Percentiles rank a stretch among this genome's conserved stretches.
Conservation (phyloP, 2,113 vertebrate species). For the Chunga burmeisteri region DNA sequence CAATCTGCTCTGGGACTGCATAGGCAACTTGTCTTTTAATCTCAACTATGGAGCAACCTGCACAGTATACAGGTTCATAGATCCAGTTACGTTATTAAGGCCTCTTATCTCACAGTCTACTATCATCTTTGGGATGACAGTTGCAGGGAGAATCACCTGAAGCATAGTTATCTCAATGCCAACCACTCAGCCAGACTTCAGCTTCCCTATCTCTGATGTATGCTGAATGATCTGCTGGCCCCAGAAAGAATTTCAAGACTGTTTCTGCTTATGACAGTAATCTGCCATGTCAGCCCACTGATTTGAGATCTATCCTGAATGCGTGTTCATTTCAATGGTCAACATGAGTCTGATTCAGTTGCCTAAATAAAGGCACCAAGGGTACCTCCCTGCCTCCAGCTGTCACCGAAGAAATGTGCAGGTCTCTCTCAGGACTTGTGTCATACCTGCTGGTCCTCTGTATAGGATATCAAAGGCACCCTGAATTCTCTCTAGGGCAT, state of each 20-base stretch:
- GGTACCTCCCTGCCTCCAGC: neutral
- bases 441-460: neutral
- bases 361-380: neutral
- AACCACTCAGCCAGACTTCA: neutral
- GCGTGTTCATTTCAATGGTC: neutral
- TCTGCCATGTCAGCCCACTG: neutral
- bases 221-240: neutral
- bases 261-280: neutral
- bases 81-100: neutral
- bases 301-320: neutral
- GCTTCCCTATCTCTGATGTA: neutral
- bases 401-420: neutral
- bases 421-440: neutral
- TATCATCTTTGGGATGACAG: neutral
- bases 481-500: neutral
- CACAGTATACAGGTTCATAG: neutral
- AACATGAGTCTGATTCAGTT: neutral
- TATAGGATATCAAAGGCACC: neutral
- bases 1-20: neutral
- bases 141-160: neutral
- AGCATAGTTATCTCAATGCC: neutral
- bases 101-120: neutral
- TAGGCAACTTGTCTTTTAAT: neutral
- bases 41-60: neutral
- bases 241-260: neutral